phyloP scores from a whole-genome alignment of 1,140 invertebrate genomes.

The Adelges cooleyi region DNA sequence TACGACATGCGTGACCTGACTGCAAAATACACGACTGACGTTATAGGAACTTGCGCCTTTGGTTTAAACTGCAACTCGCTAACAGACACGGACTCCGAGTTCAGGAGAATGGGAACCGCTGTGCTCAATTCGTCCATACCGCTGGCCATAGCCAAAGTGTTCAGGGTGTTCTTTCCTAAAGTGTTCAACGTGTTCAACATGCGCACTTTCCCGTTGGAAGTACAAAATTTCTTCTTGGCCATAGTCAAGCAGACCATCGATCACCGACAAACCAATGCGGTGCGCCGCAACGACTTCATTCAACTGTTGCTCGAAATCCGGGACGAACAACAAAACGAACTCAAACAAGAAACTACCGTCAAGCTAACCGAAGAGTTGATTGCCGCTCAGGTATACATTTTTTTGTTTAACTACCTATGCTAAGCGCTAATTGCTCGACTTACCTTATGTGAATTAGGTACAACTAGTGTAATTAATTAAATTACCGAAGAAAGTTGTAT shows the following conservation, averaged over 20 bases:
- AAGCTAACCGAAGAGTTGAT: constrained; percentile 26
- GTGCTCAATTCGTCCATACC: constrained; percentile 36
- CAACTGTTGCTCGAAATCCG: constrained; percentile 34
- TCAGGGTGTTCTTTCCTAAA: constrained; percentile 30
- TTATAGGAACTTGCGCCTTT: constrained; percentile 46
- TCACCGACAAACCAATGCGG: constrained; percentile 39
- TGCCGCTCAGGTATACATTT: constrained; percentile 47
- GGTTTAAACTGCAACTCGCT: constrained; percentile 45
- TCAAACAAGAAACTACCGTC: not conserved
- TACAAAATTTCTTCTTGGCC: constrained; percentile 39
- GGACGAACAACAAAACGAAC: constrained; percentile 17
- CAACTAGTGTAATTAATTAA: no score
- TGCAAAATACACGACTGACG: constrained; percentile 44
- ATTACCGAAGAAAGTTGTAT: no score
- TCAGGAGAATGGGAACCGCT: constrained; percentile 40
- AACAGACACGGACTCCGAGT: constrained; percentile 40
- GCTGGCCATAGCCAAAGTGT: constrained; percentile 31
- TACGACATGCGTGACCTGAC: constrained; percentile 40
- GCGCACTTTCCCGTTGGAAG: constrained; percentile 29
- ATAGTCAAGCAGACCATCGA: constrained; percentile 41
- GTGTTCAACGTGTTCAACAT: constrained; percentile 29
- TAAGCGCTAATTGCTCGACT: no score
- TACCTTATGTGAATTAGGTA: no score
- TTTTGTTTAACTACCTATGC: no score
- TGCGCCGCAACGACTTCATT: constrained; percentile 40